A percentile compares a stretch with the other conserved stretches of the same genome.
These are phyloP conservation scores for Varanus salvator DNA, from an alignment of 2,113 vertebrate genomes.

Conservation along the genomic window DNA sequence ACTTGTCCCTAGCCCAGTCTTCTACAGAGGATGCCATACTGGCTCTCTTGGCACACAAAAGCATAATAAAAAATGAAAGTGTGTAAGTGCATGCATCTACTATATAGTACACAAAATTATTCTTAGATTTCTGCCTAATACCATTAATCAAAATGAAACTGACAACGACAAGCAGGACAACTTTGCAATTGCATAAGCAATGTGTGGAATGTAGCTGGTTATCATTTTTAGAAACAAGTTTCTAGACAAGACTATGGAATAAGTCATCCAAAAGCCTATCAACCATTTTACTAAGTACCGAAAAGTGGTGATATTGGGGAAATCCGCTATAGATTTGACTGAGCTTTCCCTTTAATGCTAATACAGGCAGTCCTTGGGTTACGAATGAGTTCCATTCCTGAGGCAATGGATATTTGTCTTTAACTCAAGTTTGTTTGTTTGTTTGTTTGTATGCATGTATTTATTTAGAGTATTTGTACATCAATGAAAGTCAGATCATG, in stretches of 20 bases:
- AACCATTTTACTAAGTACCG: neutral
- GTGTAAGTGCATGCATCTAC: neutral
- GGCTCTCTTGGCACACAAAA: neutral
- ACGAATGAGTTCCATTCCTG: too few relatives aligned
- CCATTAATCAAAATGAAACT: neutral
- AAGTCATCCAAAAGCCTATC: neutral
- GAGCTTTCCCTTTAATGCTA: too few relatives aligned
- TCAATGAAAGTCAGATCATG: too few relatives aligned
- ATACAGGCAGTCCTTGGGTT: too few relatives aligned
- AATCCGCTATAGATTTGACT: too few relatives aligned
- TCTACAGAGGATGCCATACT: too few relatives aligned
- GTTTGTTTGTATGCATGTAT: too few relatives aligned
- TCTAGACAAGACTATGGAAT: neutral
- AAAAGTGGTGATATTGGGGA: neutral
- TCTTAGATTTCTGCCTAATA: constrained; percentile 50
- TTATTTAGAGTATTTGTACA: too few relatives aligned
- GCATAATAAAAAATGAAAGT: constrained; percentile 28
- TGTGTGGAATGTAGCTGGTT: neutral
- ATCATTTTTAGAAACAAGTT: neutral
- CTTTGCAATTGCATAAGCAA: neutral
- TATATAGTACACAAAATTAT: constrained; percentile 1
- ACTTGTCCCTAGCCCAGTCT: too few relatives aligned
- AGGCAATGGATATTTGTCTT: too few relatives aligned
- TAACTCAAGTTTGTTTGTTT: too few relatives aligned
- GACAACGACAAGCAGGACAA: neutral